These are phyloP conservation scores for Tonatia bakeri DNA, from an alignment of 2,113 vertebrate genomes.

Conservation along the genomic window DNA sequence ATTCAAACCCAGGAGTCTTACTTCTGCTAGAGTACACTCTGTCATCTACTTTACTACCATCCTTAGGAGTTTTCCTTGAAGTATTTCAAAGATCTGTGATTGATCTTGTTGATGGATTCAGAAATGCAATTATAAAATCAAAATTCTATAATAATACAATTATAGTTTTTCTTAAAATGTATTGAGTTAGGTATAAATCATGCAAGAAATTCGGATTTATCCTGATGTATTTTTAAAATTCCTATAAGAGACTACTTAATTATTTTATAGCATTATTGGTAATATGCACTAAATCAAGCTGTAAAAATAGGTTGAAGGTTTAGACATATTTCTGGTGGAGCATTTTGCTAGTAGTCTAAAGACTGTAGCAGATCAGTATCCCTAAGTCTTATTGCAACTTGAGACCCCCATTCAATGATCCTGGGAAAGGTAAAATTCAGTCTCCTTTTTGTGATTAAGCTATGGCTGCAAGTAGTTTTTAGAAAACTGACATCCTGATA, in stretches of 20 bases:
- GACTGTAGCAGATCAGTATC: slow-evolving; percentile 46
- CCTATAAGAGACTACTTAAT: background rate
- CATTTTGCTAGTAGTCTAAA: slow-evolving; percentile 37
- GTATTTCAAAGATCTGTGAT: background rate
- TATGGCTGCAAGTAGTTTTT: slow-evolving; percentile 48
- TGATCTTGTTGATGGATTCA: background rate
- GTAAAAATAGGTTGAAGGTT: slow-evolving; percentile 20
- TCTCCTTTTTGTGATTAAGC: slow-evolving; percentile 40
- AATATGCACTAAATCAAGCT: background rate
- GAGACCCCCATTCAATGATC: slow-evolving; percentile 27
- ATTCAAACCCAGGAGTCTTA: background rate
- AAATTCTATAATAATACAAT: background rate
- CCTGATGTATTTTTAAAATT: background rate
- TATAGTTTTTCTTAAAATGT: background rate
- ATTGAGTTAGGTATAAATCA: background rate
- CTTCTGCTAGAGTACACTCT: background rate
- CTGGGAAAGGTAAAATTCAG: slow-evolving; percentile 46
- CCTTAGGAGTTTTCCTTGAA: background rate
- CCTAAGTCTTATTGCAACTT: slow-evolving; percentile 44
- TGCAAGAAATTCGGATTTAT: background rate
- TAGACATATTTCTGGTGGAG: background rate
- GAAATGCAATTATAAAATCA: slow-evolving; percentile 10
- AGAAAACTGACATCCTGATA: slow-evolving; percentile 40
- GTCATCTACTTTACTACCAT: background rate
- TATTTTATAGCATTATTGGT: background rate